Percentiles rank a stretch among this genome's conserved stretches.
These are phyloP conservation scores for Drosophila kuntzei DNA, from an alignment of 2,888 invertebrate species.

Conservation along the genomic window DNA sequence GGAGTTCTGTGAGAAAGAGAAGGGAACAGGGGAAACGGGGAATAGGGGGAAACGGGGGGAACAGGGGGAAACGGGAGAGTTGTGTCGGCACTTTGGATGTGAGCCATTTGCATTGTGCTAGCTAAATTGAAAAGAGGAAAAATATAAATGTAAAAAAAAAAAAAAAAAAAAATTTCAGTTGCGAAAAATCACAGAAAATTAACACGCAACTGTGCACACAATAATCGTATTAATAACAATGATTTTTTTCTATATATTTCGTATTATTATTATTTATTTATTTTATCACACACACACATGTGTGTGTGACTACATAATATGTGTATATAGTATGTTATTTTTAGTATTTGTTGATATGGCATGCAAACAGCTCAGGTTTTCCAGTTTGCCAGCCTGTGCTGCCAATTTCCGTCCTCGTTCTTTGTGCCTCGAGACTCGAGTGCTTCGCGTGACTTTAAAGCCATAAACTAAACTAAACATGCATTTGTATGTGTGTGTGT, in stretches of 20 bases:
- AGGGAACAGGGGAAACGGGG: neutral
- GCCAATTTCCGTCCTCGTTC: slow-evolving; percentile 39
- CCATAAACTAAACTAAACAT: slow-evolving; percentile 43
- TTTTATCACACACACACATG: slow-evolving; percentile 28
- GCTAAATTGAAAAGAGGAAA: slow-evolving; percentile 41
- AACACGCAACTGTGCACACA: slow-evolving; percentile 80
- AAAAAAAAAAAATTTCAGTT: slow-evolving; percentile 9
- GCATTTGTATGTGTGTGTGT: neutral
- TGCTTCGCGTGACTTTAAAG: slow-evolving; percentile 56
- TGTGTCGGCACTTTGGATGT: slow-evolving; percentile 39
- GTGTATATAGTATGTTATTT: slow-evolving; percentile 11
- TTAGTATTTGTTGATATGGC: slow-evolving; percentile 7
- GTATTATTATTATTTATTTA: slow-evolving; percentile 26
- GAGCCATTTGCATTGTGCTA: slow-evolving; percentile 59
- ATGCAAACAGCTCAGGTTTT: slow-evolving; percentile 40
- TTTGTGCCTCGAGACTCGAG: slow-evolving; percentile 39
- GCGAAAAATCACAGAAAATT: slow-evolving; percentile 72
- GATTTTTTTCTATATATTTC: slow-evolving; percentile 35
- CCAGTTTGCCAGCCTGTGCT: slow-evolving; percentile 7
- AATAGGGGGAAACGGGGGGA: neutral
- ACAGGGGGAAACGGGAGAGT: neutral
- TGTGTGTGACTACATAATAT: slow-evolving; percentile 18
- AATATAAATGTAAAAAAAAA: slow-evolving; percentile 8
- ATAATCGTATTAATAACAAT: slow-evolving; percentile 78
- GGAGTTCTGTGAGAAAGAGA: slow-evolving; percentile 21